Evolutionary conservation across 2,888 invertebrate species (phyloP), one percentile per base, ranked within the genome.

Genomic region (Byasa hedistus): DNA sequence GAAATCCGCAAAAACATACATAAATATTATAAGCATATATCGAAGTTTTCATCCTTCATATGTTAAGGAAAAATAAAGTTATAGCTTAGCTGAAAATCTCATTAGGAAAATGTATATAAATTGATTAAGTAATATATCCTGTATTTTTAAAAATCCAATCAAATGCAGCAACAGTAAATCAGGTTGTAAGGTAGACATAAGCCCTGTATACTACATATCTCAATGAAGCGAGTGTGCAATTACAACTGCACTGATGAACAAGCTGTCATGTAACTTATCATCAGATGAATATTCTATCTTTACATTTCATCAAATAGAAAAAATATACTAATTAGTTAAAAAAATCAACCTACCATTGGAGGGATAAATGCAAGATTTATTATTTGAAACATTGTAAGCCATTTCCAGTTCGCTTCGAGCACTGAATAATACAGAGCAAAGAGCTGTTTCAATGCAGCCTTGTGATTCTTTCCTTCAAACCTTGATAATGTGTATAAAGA

Each of bases 321-420:
- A 54, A 22, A 54, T 12, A 27, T 57, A 10, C 5, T 24, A 32
- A 2, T 58, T 23, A 36, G 7, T 54, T 27, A 44, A 19, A 23
- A n/a, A 51, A 61, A 1, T 7, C 12, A 64, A 85, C 91, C 93
- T 88, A 96, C 96, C 94, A 96, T 93, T 66, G 96, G 95, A 23
- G 96, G 96, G 7, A 96, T 94, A 75, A 95, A 94, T 70, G 93
- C 93, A 71, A 96, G 87, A 79, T 96, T 96, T 23, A 96, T 86
- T 68, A 95, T 93, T 74, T 96, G 96, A 76, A 96, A 92, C 12
- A 96, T 70, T 0, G 96, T 96, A 55, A 96, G 83, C 88, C 95
- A 96, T 79, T 94, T 95, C 94, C 96, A 95, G 82, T 96, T 96
- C 2, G 95, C 94, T 70, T 93, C 88, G 39, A 97, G 82, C 23